A percentile compares a stretch with the other conserved stretches of the same genome.
These are phyloP conservation scores for Myotis pilosus DNA, from an alignment of 2,797 vertebrate genomes.

Conservation along the genomic window DNA sequence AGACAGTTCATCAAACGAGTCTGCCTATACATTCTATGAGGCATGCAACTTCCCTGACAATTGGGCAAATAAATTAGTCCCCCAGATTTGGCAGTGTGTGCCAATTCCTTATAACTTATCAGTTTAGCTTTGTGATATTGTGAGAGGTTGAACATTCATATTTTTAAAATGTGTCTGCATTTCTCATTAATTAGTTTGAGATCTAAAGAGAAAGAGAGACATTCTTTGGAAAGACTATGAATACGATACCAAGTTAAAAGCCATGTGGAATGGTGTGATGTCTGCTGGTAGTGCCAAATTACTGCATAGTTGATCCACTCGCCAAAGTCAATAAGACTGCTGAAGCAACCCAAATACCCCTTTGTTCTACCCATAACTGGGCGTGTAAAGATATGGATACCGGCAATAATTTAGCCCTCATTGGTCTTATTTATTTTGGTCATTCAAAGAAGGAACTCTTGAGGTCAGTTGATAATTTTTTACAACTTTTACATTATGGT, in stretches of 20 bases:
- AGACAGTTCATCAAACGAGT: neutral
- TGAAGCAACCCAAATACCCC: constrained; percentile 55
- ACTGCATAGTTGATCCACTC: neutral
- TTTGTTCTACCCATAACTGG: neutral
- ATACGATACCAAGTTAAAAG: constrained; percentile 67
- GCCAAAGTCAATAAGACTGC: constrained; percentile 77
- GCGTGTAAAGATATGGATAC: constrained; percentile 24
- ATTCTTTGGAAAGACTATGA: constrained; percentile 61
- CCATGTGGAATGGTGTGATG: constrained; percentile 78
- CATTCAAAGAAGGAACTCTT: constrained; percentile 35
- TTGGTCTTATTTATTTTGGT: constrained; percentile 70
- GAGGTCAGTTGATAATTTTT: constrained; percentile 54
- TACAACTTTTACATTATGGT: constrained; percentile 51
- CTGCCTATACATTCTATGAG: neutral
- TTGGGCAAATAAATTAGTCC: neutral
- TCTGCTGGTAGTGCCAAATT: constrained; percentile 67
- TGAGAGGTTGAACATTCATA: neutral
- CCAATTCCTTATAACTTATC: constrained; percentile 3
- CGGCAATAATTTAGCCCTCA: constrained; percentile 62
- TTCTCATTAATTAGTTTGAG: constrained; percentile 70
- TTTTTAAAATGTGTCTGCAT: constrained; percentile 49
- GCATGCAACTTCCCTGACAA: neutral
- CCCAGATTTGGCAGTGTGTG: neutral
- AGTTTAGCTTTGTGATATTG: neutral
- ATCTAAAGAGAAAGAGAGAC: constrained; percentile 47